These are phyloP conservation scores for Pelecanoides urinatrix DNA, from an alignment of 2,113 vertebrate species.

Conservation along the genomic window DNA sequence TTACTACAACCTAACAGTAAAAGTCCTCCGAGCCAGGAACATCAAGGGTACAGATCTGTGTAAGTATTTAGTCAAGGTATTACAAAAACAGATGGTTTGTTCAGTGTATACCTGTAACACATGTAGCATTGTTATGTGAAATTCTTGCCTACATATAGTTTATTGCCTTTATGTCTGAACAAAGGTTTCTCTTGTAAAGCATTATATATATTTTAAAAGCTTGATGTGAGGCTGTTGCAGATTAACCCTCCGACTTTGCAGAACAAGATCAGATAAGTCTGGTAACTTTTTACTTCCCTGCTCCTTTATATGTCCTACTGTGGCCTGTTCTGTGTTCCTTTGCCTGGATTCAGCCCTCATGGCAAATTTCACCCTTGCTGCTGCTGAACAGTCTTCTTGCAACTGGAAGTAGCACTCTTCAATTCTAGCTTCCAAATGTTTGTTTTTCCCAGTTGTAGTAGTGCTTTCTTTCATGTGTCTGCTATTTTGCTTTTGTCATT, in stretches of 20 bases:
- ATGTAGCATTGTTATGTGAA: not conserved
- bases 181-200: not conserved
- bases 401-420: not conserved
- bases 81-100: not conserved
- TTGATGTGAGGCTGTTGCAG: not conserved
- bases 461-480: not conserved
- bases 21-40: conserved; percentile 75
- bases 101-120: not conserved
- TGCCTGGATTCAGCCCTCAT: not conserved
- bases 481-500: not conserved
- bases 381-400: not conserved
- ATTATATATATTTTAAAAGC: not conserved
- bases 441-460: not conserved
- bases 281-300: not conserved
- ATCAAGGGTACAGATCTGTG: conserved; percentile 71
- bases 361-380: not conserved
- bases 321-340: not conserved
- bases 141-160: not conserved
- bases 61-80: conserved; percentile 59
- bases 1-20: conserved; percentile 77
- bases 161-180: not conserved
- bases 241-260: not conserved
- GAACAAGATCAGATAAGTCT: not conserved
- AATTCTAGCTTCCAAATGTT: not conserved
- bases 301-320: not conserved